phyloP scores from a whole-genome alignment of 2,888 invertebrate species.

The Ametastegia equiseti region DNA sequence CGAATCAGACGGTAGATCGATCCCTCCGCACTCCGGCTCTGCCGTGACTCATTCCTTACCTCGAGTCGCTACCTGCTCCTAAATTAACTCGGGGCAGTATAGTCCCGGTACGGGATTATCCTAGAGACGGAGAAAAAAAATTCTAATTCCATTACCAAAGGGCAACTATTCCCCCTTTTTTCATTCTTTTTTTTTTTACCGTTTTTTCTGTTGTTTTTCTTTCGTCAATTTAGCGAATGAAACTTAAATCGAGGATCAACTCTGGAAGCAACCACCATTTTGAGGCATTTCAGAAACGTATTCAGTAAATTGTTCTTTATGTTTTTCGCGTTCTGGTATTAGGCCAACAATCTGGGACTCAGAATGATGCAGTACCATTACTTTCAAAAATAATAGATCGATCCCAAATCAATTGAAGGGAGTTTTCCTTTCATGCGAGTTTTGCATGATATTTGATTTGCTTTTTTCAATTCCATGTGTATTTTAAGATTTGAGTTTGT shows the following conservation, averaged over 20 bases:
- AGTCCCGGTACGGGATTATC: neutral
- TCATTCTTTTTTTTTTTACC: neutral
- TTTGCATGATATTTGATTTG: neutral
- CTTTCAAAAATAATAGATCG: neutral
- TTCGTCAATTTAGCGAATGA: neutral
- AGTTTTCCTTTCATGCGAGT: neutral
- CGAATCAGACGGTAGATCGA: conserved; percentile 72
- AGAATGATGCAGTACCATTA: too few species aligned
- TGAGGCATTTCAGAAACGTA: neutral
- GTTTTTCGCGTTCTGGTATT: neutral
- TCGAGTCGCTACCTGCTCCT: conserved; percentile 2
- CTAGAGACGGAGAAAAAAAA: neutral
- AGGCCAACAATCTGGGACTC: too few species aligned
- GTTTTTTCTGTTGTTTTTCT: neutral
- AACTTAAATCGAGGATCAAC: neutral
- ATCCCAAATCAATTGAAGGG: neutral
- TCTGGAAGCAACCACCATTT: neutral
- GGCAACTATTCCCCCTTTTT: neutral
- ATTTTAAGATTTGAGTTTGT: neutral
- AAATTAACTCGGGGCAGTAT: neutral
- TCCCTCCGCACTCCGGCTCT: conserved; percentile 60
- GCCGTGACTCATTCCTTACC: conserved; percentile 25
- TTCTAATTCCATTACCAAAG: neutral
- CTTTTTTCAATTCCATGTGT: neutral
- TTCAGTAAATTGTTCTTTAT: neutral